Evolutionary conservation across 2,797 vertebrate genomes (phyloP), one percentile per base, ranked within the genome.

Genomic region (Hippoglossus hippoglossus): DNA sequence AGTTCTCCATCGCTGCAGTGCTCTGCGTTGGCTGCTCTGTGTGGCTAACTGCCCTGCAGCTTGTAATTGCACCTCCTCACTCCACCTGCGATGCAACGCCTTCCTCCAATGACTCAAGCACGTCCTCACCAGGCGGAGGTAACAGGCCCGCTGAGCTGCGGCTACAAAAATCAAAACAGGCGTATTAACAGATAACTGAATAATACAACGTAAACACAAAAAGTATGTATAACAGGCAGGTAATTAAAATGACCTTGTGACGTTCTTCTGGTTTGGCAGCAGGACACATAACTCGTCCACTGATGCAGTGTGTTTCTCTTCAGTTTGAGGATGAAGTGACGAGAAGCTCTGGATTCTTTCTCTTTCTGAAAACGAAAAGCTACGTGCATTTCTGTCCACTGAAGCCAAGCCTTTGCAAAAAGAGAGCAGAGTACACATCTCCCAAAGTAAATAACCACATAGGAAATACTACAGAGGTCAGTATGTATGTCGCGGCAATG

Each of bases 321-420:
- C 5, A 93, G 71, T 62, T 60, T 28, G 15, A 28, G 67, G 54
- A n/a, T 79, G 71, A 83, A 83, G 54, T 95, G 92, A 61, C 61
- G 83, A 7, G 83, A 49, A 50, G 96, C 96, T 36, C 75, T 92
- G 44, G 66, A 63, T 68, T 91, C 87, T 56, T 89, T 92, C 72
- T 84, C 67, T 71, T 86, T 95, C n/a, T 93, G 87, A 53, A 28
- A 75, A 83, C 85, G 86, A 39, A 56, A 79, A 16, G 62, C 25
- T 1, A 80, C 56, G 50, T 94, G 89, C 63, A 88, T 81, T 6
- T 92, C 86, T 80, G 62, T 95, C 97, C 97, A 98, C 46, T 72
- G 92, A 67, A 91, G 59, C 96, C 95, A 99, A 21, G 90, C 92
- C 98, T 99, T 79, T 28, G 4, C 68, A 66, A 41, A 67, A 71